phyloP scores from a whole-genome alignment of 2,113 vertebrate species.

The Etia nguti region DNA sequence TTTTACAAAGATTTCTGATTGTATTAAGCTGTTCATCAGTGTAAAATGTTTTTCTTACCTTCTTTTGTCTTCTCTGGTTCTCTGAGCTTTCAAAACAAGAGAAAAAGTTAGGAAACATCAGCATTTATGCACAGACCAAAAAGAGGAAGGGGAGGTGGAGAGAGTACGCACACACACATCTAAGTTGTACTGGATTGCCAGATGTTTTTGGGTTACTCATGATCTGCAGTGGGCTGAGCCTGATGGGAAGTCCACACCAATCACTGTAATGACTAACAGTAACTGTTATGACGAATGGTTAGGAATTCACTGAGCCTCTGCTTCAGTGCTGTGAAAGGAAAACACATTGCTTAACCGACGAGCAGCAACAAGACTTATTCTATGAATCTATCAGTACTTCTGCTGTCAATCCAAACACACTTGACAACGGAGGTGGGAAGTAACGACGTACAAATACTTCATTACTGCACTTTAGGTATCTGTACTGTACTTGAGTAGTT shows the following conservation, averaged over 20 bases:
- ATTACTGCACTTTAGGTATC: background rate
- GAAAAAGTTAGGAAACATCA: accelerated
- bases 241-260: background rate
- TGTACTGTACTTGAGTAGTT: background rate
- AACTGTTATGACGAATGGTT: background rate
- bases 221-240: too few relatives aligned
- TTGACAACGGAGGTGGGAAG: accelerated
- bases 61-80: background rate
- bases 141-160: background rate
- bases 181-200: too few relatives aligned
- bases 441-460: accelerated
- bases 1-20: background rate
- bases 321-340: background rate
- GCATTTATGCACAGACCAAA: background rate
- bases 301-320: background rate
- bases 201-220: too few relatives aligned
- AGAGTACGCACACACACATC: too few relatives aligned
- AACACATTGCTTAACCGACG: background rate
- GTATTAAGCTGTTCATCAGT: background rate
- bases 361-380: background rate
- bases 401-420: background rate
- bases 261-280: background rate
- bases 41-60: background rate
- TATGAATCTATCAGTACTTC: background rate
- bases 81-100: background rate